Conservation (phyloP, 2,888 invertebrate species). For the Drosophila macrospina region DNA sequence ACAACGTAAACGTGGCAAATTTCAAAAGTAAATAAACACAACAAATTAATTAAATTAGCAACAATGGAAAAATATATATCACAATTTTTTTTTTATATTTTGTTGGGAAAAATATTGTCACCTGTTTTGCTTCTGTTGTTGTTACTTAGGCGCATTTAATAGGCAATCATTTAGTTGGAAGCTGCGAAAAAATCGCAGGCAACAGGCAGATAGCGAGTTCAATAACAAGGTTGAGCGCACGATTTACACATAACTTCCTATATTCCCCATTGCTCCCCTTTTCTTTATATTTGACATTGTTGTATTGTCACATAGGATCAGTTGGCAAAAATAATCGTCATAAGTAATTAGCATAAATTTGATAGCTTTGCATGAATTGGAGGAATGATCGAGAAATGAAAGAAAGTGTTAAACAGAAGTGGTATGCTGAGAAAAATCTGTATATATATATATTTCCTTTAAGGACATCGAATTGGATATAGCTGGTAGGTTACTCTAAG, state of each 20-base stretch:
- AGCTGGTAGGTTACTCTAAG: too few species aligned
- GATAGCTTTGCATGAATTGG: slow-evolving; percentile 24
- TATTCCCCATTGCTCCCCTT: not conserved
- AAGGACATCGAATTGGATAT: not conserved
- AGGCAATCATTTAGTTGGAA: slow-evolving; percentile 48
- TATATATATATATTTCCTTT: too few species aligned
- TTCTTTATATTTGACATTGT: slow-evolving; percentile 42
- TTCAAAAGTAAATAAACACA: slow-evolving; percentile 57
- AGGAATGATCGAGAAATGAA: slow-evolving; percentile 39
- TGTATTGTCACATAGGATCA: slow-evolving; percentile 25
- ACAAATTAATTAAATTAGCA: slow-evolving; percentile 70
- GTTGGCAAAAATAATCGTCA: slow-evolving; percentile 58
- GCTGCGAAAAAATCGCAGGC: slow-evolving; percentile 42
- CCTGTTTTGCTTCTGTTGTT: slow-evolving; percentile 40
- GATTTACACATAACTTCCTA: slow-evolving; percentile 15
- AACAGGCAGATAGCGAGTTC: slow-evolving; percentile 49
- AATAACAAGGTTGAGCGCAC: slow-evolving; percentile 71
- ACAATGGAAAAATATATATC: slow-evolving; percentile 22
- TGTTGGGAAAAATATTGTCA: slow-evolving; percentile 50
- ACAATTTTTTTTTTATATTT: slow-evolving; percentile 13
- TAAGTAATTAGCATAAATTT: slow-evolving; percentile 65
- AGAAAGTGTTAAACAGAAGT: not conserved
- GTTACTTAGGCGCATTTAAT: slow-evolving; percentile 35
- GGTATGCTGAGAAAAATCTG: not conserved
- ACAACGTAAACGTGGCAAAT: slow-evolving; percentile 48